Conservation (phyloP, 2,797 vertebrate genomes). For the Distichodus sexfasciatus region DNA sequence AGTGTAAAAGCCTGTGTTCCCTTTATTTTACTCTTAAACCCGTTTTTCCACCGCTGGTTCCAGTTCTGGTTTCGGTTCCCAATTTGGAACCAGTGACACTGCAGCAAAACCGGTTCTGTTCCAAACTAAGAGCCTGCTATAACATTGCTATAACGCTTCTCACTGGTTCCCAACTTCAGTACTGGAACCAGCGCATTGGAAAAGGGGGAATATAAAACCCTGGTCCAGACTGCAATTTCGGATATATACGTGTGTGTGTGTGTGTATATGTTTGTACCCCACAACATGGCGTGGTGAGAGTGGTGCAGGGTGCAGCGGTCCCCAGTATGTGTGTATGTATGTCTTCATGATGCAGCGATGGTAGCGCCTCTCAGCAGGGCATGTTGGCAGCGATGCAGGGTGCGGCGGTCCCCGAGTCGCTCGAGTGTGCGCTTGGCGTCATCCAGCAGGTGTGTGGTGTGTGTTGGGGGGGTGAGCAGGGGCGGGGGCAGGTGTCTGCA, state of each 20-base stretch:
- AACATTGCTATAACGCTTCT: too few species aligned
- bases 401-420: conserved; percentile 92
- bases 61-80: too few species aligned
- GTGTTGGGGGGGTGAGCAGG: conserved; percentile 89
- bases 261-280: conserved; percentile 20
- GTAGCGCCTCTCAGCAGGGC: conserved; percentile 92
- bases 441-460: conserved; percentile 88
- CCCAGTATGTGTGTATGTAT: conserved; percentile 19
- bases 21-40: too few species aligned
- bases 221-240: too few species aligned
- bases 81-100: too few species aligned
- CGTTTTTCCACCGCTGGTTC: too few species aligned
- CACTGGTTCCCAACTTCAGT: too few species aligned
- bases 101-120: too few species aligned
- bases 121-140: too few species aligned
- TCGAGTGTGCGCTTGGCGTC: conserved; percentile 95
- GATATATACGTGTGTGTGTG: background rate
- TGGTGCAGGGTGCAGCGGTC: conserved; percentile 21
- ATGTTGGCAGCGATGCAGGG: conserved; percentile 93
- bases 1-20: too few species aligned
- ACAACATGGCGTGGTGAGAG: background rate
- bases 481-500: conserved; percentile 94
- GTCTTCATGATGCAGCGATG: conserved; percentile 81
- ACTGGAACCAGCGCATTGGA: too few species aligned
- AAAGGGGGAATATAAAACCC: too few species aligned